Evolutionary conservation across 2,888 invertebrate species (phyloP), one percentile per base, ranked within the genome.

Genomic region (Eupithecia subumbrata): DNA sequence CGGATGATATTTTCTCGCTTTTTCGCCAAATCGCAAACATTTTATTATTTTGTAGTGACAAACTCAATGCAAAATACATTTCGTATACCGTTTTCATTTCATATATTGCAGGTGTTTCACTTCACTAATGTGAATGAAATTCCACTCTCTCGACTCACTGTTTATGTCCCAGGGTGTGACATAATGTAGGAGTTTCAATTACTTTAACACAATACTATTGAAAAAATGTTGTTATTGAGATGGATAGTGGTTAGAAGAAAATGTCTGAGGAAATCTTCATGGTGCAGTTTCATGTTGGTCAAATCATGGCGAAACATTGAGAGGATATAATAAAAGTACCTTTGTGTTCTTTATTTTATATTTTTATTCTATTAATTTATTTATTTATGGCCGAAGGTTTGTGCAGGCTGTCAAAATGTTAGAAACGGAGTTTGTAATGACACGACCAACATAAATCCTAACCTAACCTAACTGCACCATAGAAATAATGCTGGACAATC

Each of bases 81-180:
- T 25, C 64, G 18, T 34, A 34, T 18, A 56, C 73, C 37, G 72
- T 81, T 83, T 84, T 82, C 79, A 83, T 84, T 81, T 83, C 78
- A 77, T 40, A 71, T 77, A 77, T 73, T 70, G 74, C 72, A 40
- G 56, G 40, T 25, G 43, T 60, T 18, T 40, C 60, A 71, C 18
- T 71, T 60, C 60, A 63, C 60, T 71, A 60, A 60, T 25, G 71
- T 71, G 18, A 71, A 60, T 43, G 60, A 40, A 71, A 71, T 71
- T 22, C 22, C n/a, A 22, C 16, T n/a, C 71, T 25, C 40, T 56
- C 14, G 71, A 43, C 60, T 56, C 12, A 14, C 60, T 60, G 60
- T 14, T 5, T 43, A 40, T 43, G 60, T 60, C 60, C 60, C 43
- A 71, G 40, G 22, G 60, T 60, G 14, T 14, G 60, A 37, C 52